Conservation (phyloP, 1,140 invertebrate genomes). For the Zaprionus ghesquierei region DNA sequence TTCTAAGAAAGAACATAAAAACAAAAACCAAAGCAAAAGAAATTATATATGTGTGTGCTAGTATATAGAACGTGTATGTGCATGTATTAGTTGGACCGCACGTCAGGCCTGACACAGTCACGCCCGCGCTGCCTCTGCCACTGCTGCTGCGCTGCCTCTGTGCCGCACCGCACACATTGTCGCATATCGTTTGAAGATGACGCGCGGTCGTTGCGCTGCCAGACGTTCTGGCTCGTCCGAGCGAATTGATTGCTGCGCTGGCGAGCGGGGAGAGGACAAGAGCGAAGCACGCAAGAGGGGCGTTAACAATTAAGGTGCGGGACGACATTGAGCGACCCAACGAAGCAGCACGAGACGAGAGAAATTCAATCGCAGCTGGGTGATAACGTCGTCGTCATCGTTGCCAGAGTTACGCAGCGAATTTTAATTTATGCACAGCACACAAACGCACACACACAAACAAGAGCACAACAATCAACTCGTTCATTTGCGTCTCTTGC, state of each 20-base stretch:
- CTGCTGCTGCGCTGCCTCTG: neutral
- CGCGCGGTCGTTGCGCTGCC: slow-evolving; percentile 64
- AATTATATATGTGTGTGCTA: slow-evolving; percentile 11
- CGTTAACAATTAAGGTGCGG: slow-evolving; percentile 62
- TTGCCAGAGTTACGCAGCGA: slow-evolving; percentile 62
- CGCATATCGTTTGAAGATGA: slow-evolving; percentile 71
- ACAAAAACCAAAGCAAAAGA: slow-evolving; percentile 33
- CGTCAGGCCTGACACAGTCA: slow-evolving; percentile 27
- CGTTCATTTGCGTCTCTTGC: slow-evolving; percentile 20
- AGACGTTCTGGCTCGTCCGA: slow-evolving; percentile 66
- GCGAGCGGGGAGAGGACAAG: neutral
- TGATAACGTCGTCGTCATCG: slow-evolving; percentile 72
- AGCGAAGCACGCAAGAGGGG: neutral
- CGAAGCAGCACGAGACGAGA: slow-evolving; percentile 48
- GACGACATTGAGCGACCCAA: slow-evolving; percentile 64
- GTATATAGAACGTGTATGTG: neutral
- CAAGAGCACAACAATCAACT: slow-evolving; percentile 47
- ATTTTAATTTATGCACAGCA: slow-evolving; percentile 74
- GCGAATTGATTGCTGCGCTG: slow-evolving; percentile 13
- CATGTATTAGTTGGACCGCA: slow-evolving; percentile 4
- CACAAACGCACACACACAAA: slow-evolving; percentile 32
- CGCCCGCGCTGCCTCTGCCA: neutral
- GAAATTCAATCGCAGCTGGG: slow-evolving; percentile 42
- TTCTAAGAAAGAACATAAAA: slow-evolving; percentile 63
- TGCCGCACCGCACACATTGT: slow-evolving; percentile 41